Percentiles rank a stretch among this genome's conserved stretches.
Conservation (phyloP, 2,113 vertebrate genomes). For the Poicephalus gulielmi region DNA sequence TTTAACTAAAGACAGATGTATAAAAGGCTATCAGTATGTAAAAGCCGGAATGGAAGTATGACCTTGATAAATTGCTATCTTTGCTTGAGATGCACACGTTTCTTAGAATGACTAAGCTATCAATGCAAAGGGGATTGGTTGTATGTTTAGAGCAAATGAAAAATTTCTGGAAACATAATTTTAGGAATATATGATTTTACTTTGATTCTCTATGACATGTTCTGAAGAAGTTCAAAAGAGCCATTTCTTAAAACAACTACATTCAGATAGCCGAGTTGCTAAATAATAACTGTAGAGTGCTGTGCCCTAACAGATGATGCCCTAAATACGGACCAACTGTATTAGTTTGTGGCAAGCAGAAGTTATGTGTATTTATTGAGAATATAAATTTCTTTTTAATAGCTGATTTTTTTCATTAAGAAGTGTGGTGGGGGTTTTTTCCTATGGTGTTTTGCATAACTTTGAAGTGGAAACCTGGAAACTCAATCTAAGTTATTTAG, state of each 20-base stretch:
- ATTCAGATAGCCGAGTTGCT: neutral
- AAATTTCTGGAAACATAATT: neutral
- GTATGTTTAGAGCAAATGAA: neutral
- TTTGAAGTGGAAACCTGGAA: neutral
- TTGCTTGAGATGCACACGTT: neutral
- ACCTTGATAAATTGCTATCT: neutral
- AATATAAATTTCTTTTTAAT: neutral
- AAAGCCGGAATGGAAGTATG: neutral
- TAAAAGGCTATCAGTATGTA: neutral
- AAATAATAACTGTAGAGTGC: neutral
- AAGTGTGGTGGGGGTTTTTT: neutral
- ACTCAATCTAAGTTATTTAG: neutral
- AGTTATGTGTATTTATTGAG: neutral
- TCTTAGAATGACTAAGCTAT: neutral
- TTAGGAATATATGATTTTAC: neutral
- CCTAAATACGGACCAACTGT: neutral
- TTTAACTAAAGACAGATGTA: neutral
- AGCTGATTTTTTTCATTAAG: neutral
- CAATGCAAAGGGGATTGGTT: neutral
- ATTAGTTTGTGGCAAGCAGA: neutral
- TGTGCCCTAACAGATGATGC: neutral
- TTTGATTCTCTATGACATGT: neutral
- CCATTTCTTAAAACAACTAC: neutral
- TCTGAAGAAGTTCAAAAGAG: neutral
- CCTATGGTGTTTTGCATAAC: rapidly evolving